phyloP scores from a whole-genome alignment of 2,113 vertebrate species.

The Osmerus eperlanus region DNA sequence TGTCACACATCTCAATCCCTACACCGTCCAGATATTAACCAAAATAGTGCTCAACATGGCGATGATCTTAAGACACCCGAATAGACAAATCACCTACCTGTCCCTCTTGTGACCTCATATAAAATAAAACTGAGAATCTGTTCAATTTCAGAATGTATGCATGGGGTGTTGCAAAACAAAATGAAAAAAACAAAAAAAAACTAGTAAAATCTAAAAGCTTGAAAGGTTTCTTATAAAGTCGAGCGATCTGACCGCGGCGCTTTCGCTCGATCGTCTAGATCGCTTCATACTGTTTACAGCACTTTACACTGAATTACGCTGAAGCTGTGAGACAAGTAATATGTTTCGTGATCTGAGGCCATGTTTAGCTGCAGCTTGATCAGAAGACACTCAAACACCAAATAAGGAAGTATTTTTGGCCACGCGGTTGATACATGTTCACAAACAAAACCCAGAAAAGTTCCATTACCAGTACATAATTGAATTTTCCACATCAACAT shows the following conservation, averaged over 20 bases:
- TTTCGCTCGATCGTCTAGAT: background rate
- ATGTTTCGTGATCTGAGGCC: background rate
- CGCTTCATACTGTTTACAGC: background rate
- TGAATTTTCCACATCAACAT: too few species aligned
- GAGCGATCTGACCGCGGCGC: background rate
- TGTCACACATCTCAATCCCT: too few species aligned
- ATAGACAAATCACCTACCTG: background rate
- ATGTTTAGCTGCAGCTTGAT: background rate
- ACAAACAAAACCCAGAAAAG: too few species aligned
- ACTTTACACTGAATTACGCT: background rate
- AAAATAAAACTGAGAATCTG: background rate
- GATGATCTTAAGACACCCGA: background rate
- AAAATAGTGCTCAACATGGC: background rate
- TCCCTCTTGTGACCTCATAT: background rate
- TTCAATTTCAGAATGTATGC: background rate
- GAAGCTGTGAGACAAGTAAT: background rate
- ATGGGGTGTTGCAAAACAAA: background rate
- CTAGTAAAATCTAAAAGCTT: background rate
- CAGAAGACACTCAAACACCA: background rate
- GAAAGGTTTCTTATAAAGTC: background rate
- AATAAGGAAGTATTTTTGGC: too few species aligned
- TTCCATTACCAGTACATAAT: too few species aligned
- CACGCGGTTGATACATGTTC: too few species aligned
- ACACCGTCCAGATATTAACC: too few species aligned
- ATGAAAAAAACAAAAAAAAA: background rate